Evolutionary conservation across 2,888 invertebrate genomes (phyloP).

Genomic region (Heliconius ismenius): DNA sequence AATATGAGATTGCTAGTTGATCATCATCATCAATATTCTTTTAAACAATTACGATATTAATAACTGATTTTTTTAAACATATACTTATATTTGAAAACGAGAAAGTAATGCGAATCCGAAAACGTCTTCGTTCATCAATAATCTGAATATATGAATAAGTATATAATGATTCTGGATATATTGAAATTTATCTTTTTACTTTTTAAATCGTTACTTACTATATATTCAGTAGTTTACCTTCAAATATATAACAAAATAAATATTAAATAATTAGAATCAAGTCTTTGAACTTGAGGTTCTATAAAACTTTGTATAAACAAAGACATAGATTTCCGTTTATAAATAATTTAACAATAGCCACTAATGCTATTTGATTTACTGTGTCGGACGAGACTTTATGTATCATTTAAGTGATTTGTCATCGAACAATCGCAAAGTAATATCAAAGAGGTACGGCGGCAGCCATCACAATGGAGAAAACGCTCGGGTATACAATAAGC

Average conservation of each 20-base stretch:
- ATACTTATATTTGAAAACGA: not conserved
- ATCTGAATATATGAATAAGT: too few relatives aligned
- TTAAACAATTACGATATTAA: not conserved
- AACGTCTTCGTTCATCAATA: not conserved
- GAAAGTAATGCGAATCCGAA: not conserved
- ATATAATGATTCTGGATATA: not conserved
- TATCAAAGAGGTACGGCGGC: constrained; percentile 59
- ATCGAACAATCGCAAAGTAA: constrained; percentile 68
- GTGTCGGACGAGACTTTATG: constrained; percentile 60
- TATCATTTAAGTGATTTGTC: constrained; percentile 71
- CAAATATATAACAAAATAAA: not conserved
- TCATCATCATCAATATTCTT: not conserved
- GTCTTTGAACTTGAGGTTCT: not conserved
- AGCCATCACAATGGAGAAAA: constrained; percentile 67
- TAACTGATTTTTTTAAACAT: not conserved
- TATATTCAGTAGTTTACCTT: not conserved
- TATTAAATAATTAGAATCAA: not conserved
- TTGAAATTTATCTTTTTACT: not conserved
- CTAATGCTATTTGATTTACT: constrained; percentile 27
- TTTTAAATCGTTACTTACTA: not conserved
- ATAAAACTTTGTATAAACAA: not conserved
- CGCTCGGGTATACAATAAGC: constrained; percentile 73
- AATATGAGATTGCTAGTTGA: not conserved
- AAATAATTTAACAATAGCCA: not conserved
- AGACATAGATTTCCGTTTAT: not conserved